A percentile compares a stretch with the other conserved stretches of the same genome.
Conservation (phyloP, 2,888 invertebrate genomes). For the Calliphora vomitoria region DNA sequence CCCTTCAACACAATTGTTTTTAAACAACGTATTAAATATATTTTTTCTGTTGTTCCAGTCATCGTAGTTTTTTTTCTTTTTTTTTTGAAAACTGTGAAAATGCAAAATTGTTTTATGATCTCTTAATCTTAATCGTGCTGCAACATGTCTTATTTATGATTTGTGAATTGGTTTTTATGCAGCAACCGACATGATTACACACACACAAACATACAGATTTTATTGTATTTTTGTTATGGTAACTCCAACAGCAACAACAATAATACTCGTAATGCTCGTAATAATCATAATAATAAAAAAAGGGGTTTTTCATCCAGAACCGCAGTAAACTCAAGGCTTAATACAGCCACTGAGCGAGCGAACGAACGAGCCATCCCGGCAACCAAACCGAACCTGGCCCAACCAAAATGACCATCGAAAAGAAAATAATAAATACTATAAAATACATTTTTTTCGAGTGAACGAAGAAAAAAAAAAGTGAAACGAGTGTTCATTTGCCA, state of each 20-base stretch:
- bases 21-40: slow-evolving; percentile 51
- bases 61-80: slow-evolving; percentile 34
- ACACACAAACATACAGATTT: slow-evolving; percentile 72
- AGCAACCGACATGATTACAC: slow-evolving; percentile 79
- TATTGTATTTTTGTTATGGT: slow-evolving; percentile 62
- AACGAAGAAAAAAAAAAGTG: slow-evolving; percentile 22
- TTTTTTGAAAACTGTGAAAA: slow-evolving; percentile 71
- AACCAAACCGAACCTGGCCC: slow-evolving; percentile 13
- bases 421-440: slow-evolving; percentile 62
- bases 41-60: slow-evolving; percentile 27
- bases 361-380: slow-evolving; percentile 38
- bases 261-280: slow-evolving; percentile 52
- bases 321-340: slow-evolving; percentile 35
- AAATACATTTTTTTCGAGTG: slow-evolving; percentile 34
- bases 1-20: slow-evolving; percentile 66
- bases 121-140: slow-evolving; percentile 75
- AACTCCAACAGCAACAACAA: slow-evolving; percentile 54
- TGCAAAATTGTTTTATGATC: slow-evolving; percentile 75
- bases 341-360: slow-evolving; percentile 38
- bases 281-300: slow-evolving; percentile 59
- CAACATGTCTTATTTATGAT: slow-evolving; percentile 82
- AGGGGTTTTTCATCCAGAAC: slow-evolving; percentile 59
- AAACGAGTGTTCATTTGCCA: slow-evolving; percentile 82
- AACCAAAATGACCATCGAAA: slow-evolving; percentile 65
- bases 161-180: slow-evolving; percentile 83